Base-by-base conservation (phyloP, 1,140 invertebrate species). In the Pogonus chalceus region DNA sequence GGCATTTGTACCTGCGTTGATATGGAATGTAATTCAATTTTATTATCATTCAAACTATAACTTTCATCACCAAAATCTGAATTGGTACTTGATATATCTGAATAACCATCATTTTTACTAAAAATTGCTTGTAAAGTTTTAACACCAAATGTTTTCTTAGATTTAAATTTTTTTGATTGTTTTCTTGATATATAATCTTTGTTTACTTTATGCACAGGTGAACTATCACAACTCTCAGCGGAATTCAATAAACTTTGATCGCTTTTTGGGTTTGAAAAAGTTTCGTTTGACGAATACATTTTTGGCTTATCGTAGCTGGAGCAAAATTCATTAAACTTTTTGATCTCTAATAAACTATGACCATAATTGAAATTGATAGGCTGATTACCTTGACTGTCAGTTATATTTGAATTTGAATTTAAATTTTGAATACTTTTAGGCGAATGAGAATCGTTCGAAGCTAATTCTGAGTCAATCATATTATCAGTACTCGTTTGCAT, bases 101-200 rank as follows among this genome's bases (percentile, higher is more conserved):
- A 69, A 59, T 70, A 70, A 4, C 64, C 67, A 47, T 66, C 64
- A 50, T 65, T 62, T 52, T 66, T 67, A 54, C 63, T 68, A 53
- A 72, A 72, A 53, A 71, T 71, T 49, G 69, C 70, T 52, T 72
- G 70, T 20, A 72, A 55, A 1, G 70, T 72, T 64, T 71, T 72
- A 1, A 72, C 69, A 9, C 69, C 69, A 54, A 70, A 67, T 52
- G 69, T 66, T 52, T 68, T 70, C 48, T 70, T 70, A 0, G 50
- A 53, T 48, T 66, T 67, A 51, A 62, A 58, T 53, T 68, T 67
- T 43, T 63, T 64, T 31, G 66, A 58, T 43, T 43, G 37, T 43
- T 55, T 68, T 68, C 49, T 66, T 16, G 37, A 16, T 2, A 51
- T 68, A 51, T 68, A 68, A 24, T 66, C 65, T 10, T 61, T 49